These are phyloP conservation scores for Lytechinus variegatus DNA, from an alignment of 35 echinoderm and acorn worm genomes.

Conservation along the genomic window DNA sequence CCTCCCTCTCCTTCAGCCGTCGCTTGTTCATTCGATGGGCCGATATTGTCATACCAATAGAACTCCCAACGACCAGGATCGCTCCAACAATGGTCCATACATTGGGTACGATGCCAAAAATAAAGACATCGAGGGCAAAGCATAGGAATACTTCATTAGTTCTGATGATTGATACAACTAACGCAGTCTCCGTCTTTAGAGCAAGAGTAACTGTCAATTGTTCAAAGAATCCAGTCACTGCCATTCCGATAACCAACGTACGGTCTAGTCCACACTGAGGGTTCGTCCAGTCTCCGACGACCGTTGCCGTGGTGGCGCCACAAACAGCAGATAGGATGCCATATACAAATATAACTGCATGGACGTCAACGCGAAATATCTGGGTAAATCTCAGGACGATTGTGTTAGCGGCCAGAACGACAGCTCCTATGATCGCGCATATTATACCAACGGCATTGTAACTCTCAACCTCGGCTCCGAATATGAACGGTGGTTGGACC, in stretches of 20 bases:
- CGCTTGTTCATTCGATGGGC: neutral
- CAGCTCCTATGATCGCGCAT: neutral
- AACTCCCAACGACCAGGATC: neutral
- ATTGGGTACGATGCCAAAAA: constrained; percentile 36
- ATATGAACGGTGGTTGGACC: constrained; percentile 17
- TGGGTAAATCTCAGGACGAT: neutral
- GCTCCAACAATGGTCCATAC: neutral
- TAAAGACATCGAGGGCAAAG: constrained; percentile 15
- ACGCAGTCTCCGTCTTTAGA: neutral
- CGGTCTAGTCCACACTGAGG: constrained; percentile 45
- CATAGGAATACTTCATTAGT: constrained; percentile 41
- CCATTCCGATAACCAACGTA: neutral
- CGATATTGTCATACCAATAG: neutral
- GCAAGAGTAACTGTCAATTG: constrained; percentile 30
- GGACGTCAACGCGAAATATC: neutral
- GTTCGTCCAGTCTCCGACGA: constrained; percentile 14
- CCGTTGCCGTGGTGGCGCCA: neutral
- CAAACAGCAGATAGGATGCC: neutral
- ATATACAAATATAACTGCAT: neutral
- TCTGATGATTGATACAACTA: constrained; percentile 23
- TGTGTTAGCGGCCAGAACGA: neutral
- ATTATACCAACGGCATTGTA: neutral
- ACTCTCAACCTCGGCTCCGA: neutral
- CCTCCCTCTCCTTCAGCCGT: neutral
- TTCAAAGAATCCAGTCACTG: constrained; percentile 11